These are phyloP conservation scores for Garra rufa DNA, from an alignment of 2,113 vertebrate genomes.

Conservation along the genomic window DNA sequence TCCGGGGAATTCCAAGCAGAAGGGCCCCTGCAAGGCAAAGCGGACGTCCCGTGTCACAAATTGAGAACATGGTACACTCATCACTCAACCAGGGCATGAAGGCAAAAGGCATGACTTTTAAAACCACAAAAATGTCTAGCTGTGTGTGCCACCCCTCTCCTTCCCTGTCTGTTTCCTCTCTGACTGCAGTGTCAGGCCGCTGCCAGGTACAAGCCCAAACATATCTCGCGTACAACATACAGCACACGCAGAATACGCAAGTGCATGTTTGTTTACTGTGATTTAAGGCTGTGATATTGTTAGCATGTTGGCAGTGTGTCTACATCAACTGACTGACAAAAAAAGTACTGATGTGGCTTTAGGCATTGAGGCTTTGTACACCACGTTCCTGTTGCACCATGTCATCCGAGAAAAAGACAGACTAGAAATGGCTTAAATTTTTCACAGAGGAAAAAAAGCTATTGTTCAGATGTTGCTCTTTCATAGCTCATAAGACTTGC, in stretches of 20 bases:
- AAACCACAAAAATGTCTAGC: conserved; percentile 18
- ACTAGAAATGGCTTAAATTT: neutral
- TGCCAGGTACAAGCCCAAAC: conserved; percentile 35
- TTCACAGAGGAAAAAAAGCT: neutral
- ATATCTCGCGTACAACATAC: conserved; percentile 6
- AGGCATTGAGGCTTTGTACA: conserved; percentile 13
- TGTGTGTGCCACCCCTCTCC: conserved; percentile 34
- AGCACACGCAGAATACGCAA: neutral
- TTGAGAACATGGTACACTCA: conserved; percentile 73
- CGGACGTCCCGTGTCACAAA: conserved; percentile 80
- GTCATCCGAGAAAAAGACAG: neutral
- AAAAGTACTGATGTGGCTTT: neutral
- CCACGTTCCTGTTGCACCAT: conserved; percentile 1
- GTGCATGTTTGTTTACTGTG: conserved; percentile 19
- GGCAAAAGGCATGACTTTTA: conserved; percentile 44
- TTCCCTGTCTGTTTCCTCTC: conserved; percentile 2
- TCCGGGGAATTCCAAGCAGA: conserved; percentile 82
- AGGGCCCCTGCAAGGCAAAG: conserved; percentile 83
- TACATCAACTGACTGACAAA: neutral
- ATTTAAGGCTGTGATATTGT: conserved; percentile 15
- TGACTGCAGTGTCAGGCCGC: conserved; percentile 18
- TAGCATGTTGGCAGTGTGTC: conserved; percentile 19
- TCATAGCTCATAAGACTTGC: neutral
- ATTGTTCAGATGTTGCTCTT: neutral
- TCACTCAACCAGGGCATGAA: conserved; percentile 53